Conservation (phyloP, 2,113 vertebrate species). For the Tetraodon nigroviridis region DNA sequence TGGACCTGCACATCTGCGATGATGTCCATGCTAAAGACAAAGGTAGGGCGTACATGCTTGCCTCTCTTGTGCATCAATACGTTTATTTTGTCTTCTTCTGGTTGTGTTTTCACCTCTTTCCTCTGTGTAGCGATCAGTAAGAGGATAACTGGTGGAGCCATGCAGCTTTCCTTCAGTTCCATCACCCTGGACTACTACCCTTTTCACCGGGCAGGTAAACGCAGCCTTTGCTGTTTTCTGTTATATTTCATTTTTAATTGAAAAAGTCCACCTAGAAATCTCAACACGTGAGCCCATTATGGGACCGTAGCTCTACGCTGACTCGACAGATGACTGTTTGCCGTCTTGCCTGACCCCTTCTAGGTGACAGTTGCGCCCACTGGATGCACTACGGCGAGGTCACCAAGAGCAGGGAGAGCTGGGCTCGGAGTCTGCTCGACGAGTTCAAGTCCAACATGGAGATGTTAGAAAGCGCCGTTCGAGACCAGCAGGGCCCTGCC, state of each 20-base stretch:
- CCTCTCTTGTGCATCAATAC: not conserved
- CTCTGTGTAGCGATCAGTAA: constrained; percentile 77
- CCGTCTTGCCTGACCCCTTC: not conserved
- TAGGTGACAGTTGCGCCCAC: constrained; percentile 88
- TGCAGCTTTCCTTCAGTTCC: constrained; percentile 94
- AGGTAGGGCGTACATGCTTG: constrained; percentile 68
- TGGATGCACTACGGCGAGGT: constrained; percentile 97
- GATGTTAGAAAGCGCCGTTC: constrained; percentile 85
- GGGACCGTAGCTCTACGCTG: too few species aligned
- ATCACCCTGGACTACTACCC: constrained; percentile 97
- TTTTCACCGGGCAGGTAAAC: constrained; percentile 88
- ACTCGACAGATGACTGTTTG: not conserved
- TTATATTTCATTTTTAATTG: too few species aligned
- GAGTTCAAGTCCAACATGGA: constrained; percentile 91
- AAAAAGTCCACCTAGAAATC: too few species aligned
- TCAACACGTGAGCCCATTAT: too few species aligned
- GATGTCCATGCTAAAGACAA: constrained; percentile 91
- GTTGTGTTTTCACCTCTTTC: not conserved
- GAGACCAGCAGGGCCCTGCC: constrained; percentile 78
- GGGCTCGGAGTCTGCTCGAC: constrained; percentile 84
- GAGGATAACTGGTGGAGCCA: constrained; percentile 89
- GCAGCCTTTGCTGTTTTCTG: too few species aligned
- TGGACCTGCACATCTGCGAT: constrained; percentile 97
- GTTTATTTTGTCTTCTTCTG: not conserved
- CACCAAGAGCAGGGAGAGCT: constrained; percentile 87